A percentile compares a stretch with the other conserved stretches of the same genome.
These are phyloP conservation scores for Poeciliopsis gracilis DNA, from an alignment of 2,797 vertebrate species.

Conservation along the genomic window DNA sequence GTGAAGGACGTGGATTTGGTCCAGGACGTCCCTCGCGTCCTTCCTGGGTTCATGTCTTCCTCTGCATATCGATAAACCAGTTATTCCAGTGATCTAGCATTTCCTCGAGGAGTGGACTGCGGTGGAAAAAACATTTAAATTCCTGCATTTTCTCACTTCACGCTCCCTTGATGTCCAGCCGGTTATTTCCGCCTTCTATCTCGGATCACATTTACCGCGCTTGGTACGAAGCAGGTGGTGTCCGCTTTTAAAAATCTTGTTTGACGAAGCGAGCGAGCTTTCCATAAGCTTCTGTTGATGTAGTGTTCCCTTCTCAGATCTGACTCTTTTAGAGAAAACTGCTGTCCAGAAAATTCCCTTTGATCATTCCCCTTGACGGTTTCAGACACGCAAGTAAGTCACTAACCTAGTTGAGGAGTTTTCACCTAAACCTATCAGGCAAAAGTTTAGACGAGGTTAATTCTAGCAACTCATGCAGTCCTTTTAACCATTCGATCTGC, in stretches of 20 bases:
- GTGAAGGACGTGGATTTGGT: background rate
- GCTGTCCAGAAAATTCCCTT: background rate
- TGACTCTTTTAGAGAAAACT: background rate
- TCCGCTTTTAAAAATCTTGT: background rate
- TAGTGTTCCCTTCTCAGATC: background rate
- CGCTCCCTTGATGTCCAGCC: background rate
- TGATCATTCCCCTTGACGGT: background rate
- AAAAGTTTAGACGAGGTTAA: background rate
- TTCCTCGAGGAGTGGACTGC: background rate
- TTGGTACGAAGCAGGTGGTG: background rate
- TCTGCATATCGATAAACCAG: background rate
- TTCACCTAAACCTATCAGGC: background rate
- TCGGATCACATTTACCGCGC: background rate
- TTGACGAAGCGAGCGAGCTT: background rate
- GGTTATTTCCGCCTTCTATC: background rate
- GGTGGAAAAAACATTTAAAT: background rate
- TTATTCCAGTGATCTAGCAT: background rate
- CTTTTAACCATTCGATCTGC: background rate
- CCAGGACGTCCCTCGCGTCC: background rate
- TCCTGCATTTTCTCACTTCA: background rate
- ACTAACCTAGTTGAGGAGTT: background rate
- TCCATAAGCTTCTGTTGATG: background rate
- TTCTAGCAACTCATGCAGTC: background rate
- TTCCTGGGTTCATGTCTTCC: background rate
- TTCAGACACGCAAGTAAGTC: background rate